Percentiles rank a stretch among this genome's conserved stretches.
phyloP scores from a whole-genome alignment of 2,888 invertebrate species.

The Cataglyphis cursor region DNA sequence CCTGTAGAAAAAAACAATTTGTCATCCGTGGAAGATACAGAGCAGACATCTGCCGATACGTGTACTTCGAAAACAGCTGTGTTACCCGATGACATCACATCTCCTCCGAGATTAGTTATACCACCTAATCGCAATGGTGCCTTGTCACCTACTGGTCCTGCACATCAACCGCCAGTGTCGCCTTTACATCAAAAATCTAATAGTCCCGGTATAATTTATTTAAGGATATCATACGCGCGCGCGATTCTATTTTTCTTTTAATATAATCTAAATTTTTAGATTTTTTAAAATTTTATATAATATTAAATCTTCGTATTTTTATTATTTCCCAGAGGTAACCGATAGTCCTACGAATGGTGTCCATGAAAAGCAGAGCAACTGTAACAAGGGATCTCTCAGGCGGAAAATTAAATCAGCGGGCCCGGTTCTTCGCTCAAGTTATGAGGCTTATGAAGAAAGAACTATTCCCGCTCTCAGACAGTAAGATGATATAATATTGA shows the following conservation, averaged over 20 bases:
- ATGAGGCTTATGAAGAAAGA: constrained; percentile 95
- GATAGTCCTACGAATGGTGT: constrained; percentile 88
- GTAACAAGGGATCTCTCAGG: constrained; percentile 88
- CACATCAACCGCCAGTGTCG: constrained; percentile 87
- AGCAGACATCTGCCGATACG: constrained; percentile 75
- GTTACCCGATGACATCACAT: constrained; percentile 80
- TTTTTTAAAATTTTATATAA: background rate
- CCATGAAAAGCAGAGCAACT: constrained; percentile 81
- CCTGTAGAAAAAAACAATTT: constrained; percentile 84
- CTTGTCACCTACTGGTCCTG: constrained; percentile 86
- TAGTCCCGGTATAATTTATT: constrained; percentile 86
- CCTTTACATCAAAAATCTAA: constrained; percentile 87
- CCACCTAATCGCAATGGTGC: constrained; percentile 86
- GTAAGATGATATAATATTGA: constrained; percentile 88
- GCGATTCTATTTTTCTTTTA: background rate
- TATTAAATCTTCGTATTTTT: background rate
- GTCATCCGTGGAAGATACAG: constrained; percentile 80
- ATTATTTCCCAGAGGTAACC: constrained; percentile 77
- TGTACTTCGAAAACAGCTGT: constrained; percentile 71
- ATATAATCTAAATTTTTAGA: background rate
- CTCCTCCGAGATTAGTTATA: constrained; percentile 82
- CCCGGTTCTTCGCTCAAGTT: constrained; percentile 88
- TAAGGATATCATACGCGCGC: background rate
- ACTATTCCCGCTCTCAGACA: constrained; percentile 94
- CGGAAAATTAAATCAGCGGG: constrained; percentile 88